Evolutionary conservation across 2,113 vertebrate species (phyloP), one percentile per base, ranked within the genome.

Genomic region (Festucalex cinctus): DNA sequence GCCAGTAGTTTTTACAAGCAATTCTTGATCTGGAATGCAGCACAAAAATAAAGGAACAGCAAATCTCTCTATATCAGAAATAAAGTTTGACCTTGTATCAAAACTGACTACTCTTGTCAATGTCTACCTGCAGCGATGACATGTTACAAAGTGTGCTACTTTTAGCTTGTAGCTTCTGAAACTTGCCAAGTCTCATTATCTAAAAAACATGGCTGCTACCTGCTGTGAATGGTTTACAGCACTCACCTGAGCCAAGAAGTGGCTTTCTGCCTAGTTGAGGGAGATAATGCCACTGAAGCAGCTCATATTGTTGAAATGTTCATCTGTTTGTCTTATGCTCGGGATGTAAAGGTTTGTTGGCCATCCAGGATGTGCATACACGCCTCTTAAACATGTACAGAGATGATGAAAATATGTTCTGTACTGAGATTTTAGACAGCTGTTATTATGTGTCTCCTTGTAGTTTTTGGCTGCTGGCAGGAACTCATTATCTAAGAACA

Each of bases 161-260:
- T 84, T 73, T 73, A 77, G 63, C 65, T 69, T 81, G 57, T 59
- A 20, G 57, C 32, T 71, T 76, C 73, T 76, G 63, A 86, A 85
- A 78, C 72, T 75, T 77, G 78, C 80, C 77, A 82, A 80, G 85
- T 69, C 79, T 89, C 79, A 86, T 87, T 83, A 89, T 73, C 16
- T 13, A 79, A 86, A 79, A 86, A 78, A 82, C 74, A 77, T 79
- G 83, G 70, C 71, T 77, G 75, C 68, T 77, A 71, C 75, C 81
- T 75, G 79, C 82, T 83, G 76, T 66, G 77, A 81, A 70, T 70
- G 68, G 75, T 80, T 79, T 76, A 75, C 65, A 75, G 54, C 61
- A 26, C 66, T 79, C 68, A 59, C 71, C 49, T 69, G 32, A 78
- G 83, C 74, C 75, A 74, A 79, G 71, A 75, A 77, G 73, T 63